Percentiles rank a stretch among this genome's conserved stretches.
These are phyloP conservation scores for Pseudorhombus dupliciocellatus DNA, from an alignment of 2,113 vertebrate genomes.

Conservation along the genomic window DNA sequence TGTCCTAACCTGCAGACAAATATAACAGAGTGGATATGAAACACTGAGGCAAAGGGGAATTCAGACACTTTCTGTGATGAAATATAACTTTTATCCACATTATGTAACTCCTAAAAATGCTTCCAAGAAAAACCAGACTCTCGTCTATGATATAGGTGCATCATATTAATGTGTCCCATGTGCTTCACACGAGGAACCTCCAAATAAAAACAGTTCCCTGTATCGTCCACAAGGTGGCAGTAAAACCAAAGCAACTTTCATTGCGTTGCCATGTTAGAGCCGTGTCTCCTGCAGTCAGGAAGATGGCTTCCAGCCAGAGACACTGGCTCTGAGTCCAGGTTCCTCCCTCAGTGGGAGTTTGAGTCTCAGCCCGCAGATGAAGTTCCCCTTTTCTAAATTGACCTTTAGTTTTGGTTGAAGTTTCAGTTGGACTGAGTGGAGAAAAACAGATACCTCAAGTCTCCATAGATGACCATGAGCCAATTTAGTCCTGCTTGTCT, in stretches of 20 bases:
- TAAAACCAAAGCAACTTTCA: conserved; percentile 43
- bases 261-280: not conserved
- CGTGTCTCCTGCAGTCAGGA: not conserved
- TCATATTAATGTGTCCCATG: not conserved
- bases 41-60: not conserved
- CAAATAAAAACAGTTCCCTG: not conserved
- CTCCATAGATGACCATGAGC: not conserved
- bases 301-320: conserved; percentile 33
- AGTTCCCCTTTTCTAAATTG: not conserved
- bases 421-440: too few species aligned
- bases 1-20: not conserved
- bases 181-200: not conserved
- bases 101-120: not conserved
- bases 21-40: not conserved
- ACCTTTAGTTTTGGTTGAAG: too few species aligned
- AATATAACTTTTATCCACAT: not conserved
- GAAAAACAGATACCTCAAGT: not conserved
- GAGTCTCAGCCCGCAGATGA: not conserved
- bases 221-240: conserved; percentile 57
- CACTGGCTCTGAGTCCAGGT: not conserved
- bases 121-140: not conserved
- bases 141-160: too few species aligned
- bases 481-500: not conserved
- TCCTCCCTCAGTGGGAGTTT: not conserved
- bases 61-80: not conserved